phyloP scores from a whole-genome alignment of 23 tunicate genomes.

The Trididemnum clinides region DNA sequence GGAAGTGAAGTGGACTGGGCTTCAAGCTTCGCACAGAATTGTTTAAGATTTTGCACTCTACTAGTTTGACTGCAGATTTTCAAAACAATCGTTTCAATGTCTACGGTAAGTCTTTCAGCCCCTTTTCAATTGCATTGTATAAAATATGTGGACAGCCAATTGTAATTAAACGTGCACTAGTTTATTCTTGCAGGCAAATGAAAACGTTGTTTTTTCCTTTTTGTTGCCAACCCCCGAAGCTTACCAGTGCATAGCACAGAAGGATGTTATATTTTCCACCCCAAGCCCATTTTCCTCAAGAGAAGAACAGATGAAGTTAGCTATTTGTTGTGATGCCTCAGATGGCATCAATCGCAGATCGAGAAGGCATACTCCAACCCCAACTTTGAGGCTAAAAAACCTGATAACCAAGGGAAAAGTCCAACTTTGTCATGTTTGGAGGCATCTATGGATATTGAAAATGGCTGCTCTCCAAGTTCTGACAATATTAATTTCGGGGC shows the following conservation, averaged over 20 bases:
- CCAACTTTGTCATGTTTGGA: background rate
- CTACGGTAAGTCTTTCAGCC: background rate
- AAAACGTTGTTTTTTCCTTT: conserved; percentile 28
- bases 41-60: conserved; percentile 8
- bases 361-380: conserved; percentile 45
- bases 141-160: background rate
- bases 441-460: conserved; percentile 24
- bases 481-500: conserved; percentile 16
- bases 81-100: conserved; percentile 2
- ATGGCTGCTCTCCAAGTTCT: conserved; percentile 10
- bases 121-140: background rate
- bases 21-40: conserved; percentile 33
- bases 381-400: conserved; percentile 48
- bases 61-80: conserved; percentile 11
- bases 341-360: conserved; percentile 56
- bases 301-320: conserved; percentile 21
- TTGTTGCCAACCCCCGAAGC: too few relatives aligned
- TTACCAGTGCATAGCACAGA: too few relatives aligned
- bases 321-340: conserved; percentile 24
- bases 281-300: conserved; percentile 21
- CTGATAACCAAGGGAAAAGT: conserved; percentile 34
- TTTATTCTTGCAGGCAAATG: conserved; percentile 29
- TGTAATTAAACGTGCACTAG: conserved; percentile 3
- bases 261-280: background rate
- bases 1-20: conserved; percentile 13